Conservation (phyloP, 2,797 vertebrate species). For the Jordanella pulchra region DNA sequence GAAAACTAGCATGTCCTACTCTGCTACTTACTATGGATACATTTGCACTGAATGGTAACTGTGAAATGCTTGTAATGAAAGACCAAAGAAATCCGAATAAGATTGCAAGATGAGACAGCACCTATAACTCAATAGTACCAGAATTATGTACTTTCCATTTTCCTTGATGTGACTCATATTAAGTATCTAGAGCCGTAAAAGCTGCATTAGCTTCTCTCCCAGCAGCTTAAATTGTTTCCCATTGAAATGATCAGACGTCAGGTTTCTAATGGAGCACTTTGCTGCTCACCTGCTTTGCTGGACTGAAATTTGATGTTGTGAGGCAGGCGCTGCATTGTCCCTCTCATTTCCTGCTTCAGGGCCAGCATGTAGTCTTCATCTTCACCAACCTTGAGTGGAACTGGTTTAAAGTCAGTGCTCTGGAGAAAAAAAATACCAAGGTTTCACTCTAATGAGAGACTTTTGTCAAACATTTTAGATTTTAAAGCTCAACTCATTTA, state of each 20-base stretch:
- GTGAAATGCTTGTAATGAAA: slow-evolving; percentile 1
- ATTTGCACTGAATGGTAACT: slow-evolving; percentile 8
- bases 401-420: slow-evolving; percentile 86
- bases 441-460: neutral
- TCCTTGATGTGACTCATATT: slow-evolving; percentile 43
- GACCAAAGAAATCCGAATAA: slow-evolving; percentile 30
- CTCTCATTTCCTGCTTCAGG: slow-evolving; percentile 91
- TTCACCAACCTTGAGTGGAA: slow-evolving; percentile 86
- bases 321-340: slow-evolving; percentile 82
- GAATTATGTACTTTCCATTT: slow-evolving; percentile 19
- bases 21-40: neutral
- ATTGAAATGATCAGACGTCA: slow-evolving; percentile 23
- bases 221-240: slow-evolving; percentile 19
- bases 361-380: slow-evolving; percentile 90
- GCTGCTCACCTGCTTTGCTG: slow-evolving; percentile 79
- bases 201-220: slow-evolving; percentile 54
- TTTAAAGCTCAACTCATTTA: neutral
- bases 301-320: slow-evolving; percentile 80
- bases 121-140: slow-evolving; percentile 42
- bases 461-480: neutral
- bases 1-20: neutral
- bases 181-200: slow-evolving; percentile 57
- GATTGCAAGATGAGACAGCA: slow-evolving; percentile 9
- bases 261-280: slow-evolving; percentile 42
- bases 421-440: slow-evolving; percentile 35